Percentiles rank a stretch among this genome's conserved stretches.
Conservation (phyloP, 2,888 invertebrate species). For the Ditula angustiorana region DNA sequence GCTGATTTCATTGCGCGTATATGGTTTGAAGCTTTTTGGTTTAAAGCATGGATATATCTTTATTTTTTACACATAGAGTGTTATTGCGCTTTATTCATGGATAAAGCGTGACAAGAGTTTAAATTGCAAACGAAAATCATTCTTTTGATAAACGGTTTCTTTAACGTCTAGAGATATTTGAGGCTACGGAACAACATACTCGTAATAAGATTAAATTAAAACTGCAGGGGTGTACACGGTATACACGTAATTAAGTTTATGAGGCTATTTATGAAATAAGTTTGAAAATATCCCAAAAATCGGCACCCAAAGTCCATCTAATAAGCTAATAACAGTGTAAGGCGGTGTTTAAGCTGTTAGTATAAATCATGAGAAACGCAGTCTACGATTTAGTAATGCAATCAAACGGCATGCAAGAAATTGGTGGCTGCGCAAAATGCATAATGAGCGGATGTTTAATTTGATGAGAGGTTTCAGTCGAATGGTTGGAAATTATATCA, state of each 20-base stretch:
- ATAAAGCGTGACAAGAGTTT: no score
- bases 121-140: no score
- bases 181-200: no score
- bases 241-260: no score
- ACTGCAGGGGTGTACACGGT: no score
- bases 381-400: conserved; percentile 62
- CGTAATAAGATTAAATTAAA: no score
- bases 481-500: conserved; percentile 72
- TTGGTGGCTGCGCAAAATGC: conserved; percentile 74
- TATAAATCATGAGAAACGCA: conserved; percentile 61
- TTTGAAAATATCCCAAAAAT: no score
- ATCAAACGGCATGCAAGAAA: conserved; percentile 72
- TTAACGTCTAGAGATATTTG: no score
- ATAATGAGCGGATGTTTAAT: conserved; percentile 79
- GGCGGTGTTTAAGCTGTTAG: conserved; percentile 44
- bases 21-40: conserved; percentile 3
- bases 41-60: conserved; percentile 47
- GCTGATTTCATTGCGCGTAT: background rate
- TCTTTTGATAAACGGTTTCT: no score
- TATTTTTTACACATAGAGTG: conserved; percentile 64
- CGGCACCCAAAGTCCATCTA: background rate
- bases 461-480: conserved; percentile 73
- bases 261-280: no score
- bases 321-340: conserved; percentile 39
- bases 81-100: conserved; percentile 48